phyloP scores from a whole-genome alignment of 2,797 vertebrate genomes.

The Tenualosa thibaudeaui region DNA sequence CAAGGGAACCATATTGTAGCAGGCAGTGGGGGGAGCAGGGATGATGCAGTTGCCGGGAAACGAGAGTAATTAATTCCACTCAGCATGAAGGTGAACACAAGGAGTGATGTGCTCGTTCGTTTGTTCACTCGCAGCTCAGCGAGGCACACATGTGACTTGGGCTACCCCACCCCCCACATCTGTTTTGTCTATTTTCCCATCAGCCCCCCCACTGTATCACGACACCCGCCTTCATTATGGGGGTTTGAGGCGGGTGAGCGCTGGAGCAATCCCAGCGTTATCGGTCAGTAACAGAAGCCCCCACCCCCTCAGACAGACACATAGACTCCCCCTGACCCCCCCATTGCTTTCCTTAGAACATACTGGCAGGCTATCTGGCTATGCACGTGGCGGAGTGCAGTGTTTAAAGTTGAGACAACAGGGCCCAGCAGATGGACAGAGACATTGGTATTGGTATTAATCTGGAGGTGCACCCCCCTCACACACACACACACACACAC shows the following conservation, averaged over 20 bases:
- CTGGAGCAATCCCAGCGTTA: background rate
- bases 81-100: constrained; percentile 46
- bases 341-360: constrained; percentile 8
- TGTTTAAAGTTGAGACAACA: constrained; percentile 20
- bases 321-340: background rate
- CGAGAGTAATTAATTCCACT: constrained; percentile 55
- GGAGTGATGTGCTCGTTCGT: constrained; percentile 39
- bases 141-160: constrained; percentile 39
- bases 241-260: background rate
- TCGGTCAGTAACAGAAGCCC: background rate
- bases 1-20: constrained; percentile 32
- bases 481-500: background rate
- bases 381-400: background rate
- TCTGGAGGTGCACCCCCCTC: background rate
- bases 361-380: constrained; percentile 1
- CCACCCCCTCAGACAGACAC: background rate
- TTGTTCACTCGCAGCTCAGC: constrained; percentile 24
- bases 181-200: constrained; percentile 9
- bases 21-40: constrained; percentile 34
- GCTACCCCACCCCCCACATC: background rate
- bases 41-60: constrained; percentile 56
- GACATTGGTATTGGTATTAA: constrained; percentile 2
- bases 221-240: background rate
- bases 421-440: background rate
- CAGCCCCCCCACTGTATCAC: background rate